Evolutionary conservation across 2,113 vertebrate species (phyloP).

Genomic region (Cepphus grylle): DNA sequence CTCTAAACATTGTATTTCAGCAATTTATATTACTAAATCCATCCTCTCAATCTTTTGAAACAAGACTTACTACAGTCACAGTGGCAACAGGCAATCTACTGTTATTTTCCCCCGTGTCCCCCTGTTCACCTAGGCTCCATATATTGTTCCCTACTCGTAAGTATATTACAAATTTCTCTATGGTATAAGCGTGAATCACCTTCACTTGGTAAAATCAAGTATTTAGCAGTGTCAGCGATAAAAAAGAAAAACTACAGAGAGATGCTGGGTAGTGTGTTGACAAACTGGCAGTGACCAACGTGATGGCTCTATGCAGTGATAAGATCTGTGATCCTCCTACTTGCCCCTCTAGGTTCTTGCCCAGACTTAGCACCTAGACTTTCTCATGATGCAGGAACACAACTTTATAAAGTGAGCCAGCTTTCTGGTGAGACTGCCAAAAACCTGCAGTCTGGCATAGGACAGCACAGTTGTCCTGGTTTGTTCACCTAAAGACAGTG

Average conservation of each 20-base stretch:
- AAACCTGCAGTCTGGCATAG: neutral
- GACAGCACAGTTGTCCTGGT: neutral
- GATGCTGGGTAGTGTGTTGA: neutral
- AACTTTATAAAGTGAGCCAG: neutral
- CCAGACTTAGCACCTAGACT: neutral
- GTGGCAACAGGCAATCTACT: conserved; percentile 34
- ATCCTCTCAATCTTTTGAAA: conserved; percentile 36
- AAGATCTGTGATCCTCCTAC: neutral
- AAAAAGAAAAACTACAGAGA: neutral
- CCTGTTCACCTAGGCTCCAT: neutral
- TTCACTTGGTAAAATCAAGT: conserved; percentile 29
- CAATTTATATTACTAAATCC: conserved; percentile 18
- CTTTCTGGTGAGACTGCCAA: neutral
- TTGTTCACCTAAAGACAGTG: neutral
- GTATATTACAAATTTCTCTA: conserved; percentile 24
- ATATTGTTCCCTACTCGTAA: conserved; percentile 27
- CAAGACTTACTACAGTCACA: conserved; percentile 25
- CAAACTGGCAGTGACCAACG: neutral
- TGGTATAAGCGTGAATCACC: neutral
- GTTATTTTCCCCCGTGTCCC: neutral
- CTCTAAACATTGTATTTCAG: conserved; percentile 45
- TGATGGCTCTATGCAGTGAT: neutral
- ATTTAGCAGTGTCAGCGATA: conserved; percentile 20
- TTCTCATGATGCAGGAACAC: neutral
- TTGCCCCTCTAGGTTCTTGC: neutral